These are phyloP conservation scores for Acholoe squamosa DNA, from an alignment of 2,888 invertebrate species.

Conservation along the genomic window DNA sequence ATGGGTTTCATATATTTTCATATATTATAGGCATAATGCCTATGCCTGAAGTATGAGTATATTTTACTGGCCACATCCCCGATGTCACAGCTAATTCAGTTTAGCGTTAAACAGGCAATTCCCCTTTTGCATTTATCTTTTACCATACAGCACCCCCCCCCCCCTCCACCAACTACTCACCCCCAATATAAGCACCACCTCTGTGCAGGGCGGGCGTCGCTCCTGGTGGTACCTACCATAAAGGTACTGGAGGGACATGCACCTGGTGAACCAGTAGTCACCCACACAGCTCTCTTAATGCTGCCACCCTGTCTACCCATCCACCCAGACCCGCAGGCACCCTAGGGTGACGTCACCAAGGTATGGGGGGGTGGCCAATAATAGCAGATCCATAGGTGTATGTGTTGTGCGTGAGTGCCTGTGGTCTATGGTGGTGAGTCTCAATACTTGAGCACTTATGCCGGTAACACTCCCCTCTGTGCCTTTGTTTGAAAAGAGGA, in stretches of 20 bases:
- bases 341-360: constrained; percentile 8
- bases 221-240: too few relatives aligned
- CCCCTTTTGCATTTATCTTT: too few relatives aligned
- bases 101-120: too few relatives aligned
- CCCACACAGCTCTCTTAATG: not conserved
- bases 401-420: not conserved
- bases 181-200: not conserved
- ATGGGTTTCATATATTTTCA: too few relatives aligned
- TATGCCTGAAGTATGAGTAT: too few relatives aligned
- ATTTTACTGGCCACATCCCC: too few relatives aligned
- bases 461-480: too few relatives aligned
- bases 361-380: not conserved
- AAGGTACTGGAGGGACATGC: not conserved
- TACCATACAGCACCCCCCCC: not conserved
- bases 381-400: not conserved
- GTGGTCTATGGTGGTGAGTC: not conserved
- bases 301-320: not conserved
- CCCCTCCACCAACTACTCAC: too few relatives aligned
- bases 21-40: too few relatives aligned
- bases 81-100: too few relatives aligned
- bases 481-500: too few relatives aligned
- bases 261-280: not conserved
- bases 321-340: not conserved
- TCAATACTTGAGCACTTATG: too few relatives aligned
- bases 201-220: not conserved